Evolutionary conservation across 1,140 invertebrate genomes (phyloP).

Genomic region (Yoshiicerus persimilis): DNA sequence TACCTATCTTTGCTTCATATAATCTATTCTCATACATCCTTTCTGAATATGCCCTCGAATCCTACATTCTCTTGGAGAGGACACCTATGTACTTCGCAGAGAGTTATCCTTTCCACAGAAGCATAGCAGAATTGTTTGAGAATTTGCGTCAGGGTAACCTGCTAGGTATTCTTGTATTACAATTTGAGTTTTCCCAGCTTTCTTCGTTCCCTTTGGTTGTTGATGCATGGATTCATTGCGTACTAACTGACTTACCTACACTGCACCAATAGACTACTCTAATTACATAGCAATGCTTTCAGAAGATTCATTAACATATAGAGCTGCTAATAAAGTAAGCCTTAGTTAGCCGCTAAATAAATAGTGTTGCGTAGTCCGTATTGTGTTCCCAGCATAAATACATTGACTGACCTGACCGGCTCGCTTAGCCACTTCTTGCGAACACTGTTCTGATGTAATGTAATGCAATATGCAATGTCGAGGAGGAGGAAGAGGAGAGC

Average conservation of each 20-base stretch:
- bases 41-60: background rate
- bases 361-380: background rate
- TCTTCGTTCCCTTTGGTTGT: background rate
- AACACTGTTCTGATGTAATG: background rate
- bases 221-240: background rate
- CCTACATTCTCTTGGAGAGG: background rate
- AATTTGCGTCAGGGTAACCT: background rate
- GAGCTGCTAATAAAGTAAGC: background rate
- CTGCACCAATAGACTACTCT: background rate
- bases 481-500: background rate
- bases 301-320: background rate
- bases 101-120: background rate
- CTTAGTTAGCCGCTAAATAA: too few relatives aligned
- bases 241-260: constrained; percentile 8
- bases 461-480: background rate
- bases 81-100: background rate
- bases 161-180: background rate
- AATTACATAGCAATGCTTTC: background rate
- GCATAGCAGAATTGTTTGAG: too few relatives aligned
- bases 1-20: background rate
- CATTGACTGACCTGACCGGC: background rate
- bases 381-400: too few relatives aligned
- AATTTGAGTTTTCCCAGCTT: background rate
- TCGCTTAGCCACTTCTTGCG: background rate
- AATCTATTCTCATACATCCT: background rate